phyloP scores from a whole-genome alignment of 2,113 vertebrate species.

The Pseudonaja textilis region DNA sequence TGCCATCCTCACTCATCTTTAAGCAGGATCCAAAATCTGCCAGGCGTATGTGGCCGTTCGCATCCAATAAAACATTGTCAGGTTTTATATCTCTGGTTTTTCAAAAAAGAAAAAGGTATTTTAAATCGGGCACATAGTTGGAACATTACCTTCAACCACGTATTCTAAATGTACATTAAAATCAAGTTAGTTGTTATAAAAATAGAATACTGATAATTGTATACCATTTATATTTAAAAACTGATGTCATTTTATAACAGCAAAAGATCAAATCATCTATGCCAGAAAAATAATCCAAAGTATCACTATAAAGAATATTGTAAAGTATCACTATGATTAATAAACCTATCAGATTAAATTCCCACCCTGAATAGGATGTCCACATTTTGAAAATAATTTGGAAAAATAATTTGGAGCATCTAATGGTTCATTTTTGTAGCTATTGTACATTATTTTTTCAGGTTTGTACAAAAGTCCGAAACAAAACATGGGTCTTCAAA shows the following conservation, averaged over 20 bases:
- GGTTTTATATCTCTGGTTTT: constrained; percentile 91
- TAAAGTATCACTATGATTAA: neutral
- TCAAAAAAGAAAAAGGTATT: constrained; percentile 21
- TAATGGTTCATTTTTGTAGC: neutral
- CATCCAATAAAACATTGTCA: constrained; percentile 92
- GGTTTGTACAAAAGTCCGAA: neutral
- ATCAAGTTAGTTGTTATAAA: neutral
- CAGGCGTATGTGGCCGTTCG: constrained; percentile 94
- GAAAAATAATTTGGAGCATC: neutral
- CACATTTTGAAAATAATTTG: neutral
- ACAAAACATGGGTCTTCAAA: neutral
- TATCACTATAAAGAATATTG: neutral
- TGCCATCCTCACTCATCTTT: constrained; percentile 95
- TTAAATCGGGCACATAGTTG: neutral
- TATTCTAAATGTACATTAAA: neutral
- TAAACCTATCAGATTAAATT: neutral
- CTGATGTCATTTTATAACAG: neutral
- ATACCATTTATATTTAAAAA: neutral
- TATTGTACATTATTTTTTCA: neutral
- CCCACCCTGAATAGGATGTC: neutral
- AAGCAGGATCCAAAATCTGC: constrained; percentile 97
- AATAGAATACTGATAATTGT: neutral
- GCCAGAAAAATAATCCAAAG: neutral
- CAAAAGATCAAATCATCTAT: neutral
- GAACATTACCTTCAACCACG: neutral